Conservation (phyloP, 2,797 vertebrate genomes). For the Lutjanus argentimaculatus region DNA sequence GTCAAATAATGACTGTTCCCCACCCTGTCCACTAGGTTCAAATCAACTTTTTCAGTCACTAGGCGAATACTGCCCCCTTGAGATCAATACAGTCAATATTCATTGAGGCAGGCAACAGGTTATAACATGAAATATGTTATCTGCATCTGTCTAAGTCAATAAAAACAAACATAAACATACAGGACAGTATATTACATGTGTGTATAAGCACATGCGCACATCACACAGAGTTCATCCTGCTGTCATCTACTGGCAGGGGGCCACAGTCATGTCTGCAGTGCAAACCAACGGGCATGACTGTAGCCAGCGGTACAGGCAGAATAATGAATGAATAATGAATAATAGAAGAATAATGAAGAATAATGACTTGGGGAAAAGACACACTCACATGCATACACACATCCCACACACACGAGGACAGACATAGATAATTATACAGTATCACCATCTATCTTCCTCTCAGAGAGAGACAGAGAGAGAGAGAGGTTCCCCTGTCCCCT, state of each 20-base stretch:
- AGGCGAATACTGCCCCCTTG: conserved; percentile 10
- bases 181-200: background rate
- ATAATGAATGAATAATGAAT: conserved; percentile 71
- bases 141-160: background rate
- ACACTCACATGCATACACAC: conserved; percentile 24
- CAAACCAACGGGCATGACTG: conserved; percentile 56
- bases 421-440: conserved; percentile 45
- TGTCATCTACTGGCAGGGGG: conserved; percentile 30
- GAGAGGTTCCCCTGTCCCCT: conserved; percentile 42
- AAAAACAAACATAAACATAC: conserved; percentile 11
- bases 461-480: background rate
- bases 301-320: conserved; percentile 49
- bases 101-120: background rate
- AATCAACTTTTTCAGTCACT: background rate
- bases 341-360: conserved; percentile 73
- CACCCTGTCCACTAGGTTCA: background rate
- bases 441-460: conserved; percentile 57
- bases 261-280: conserved; percentile 31
- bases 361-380: conserved; percentile 52
- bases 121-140: background rate
- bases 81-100: conserved; percentile 20
- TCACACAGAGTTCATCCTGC: conserved; percentile 4
- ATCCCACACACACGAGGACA: conserved; percentile 31
- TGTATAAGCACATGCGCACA: background rate
- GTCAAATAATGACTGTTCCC: background rate